Base-by-base conservation (phyloP, 2,797 vertebrate species). In the Cuculus canorus region DNA sequence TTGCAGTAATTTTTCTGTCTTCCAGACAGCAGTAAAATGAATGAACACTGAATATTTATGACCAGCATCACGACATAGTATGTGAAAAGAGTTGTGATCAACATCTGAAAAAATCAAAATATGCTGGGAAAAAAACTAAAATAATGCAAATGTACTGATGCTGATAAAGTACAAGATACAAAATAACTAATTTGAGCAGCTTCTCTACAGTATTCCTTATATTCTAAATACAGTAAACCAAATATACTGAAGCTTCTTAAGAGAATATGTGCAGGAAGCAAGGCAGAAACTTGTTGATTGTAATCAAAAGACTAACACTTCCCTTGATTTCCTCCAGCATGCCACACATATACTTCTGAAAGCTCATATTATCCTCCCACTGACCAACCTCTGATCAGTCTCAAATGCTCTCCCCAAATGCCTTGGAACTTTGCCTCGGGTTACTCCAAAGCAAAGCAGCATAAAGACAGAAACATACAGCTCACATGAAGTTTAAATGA, bases 401-500 rank as follows among this genome's bases (percentile, higher is more conserved):
- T 87, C 19, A 35, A 77, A 47, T 10, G 15, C 15, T 83, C 4
- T 48, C 27, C 43, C 7, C 1, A 1, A 54, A 33, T 27, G 5
- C 15, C 45, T 35, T 18, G 13, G 54, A 35, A 43, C 5, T 54
- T 68, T 60, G 45, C 28, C 15, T 61, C 35, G 9, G 10, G 22
- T 70, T 11, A 60, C 43, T 56, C 60, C 14, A 56, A 48, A 72
- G n/a, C 13, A 68, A 68, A 57, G 6, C 7, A 39, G 22, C 8
- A 48, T 63, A 57, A 93, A 35, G 4, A 6, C 25, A 73, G 13
- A 72, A 72, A 47, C 3, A 22, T 28, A 25, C 4, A 61, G 27
- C 3, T 76, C 16, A 45, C 9, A 10, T 52, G 13, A 9, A 76
- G 9, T 39, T 39, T 10, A 71, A 71, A 45, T 1, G 0, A 3